Evolutionary conservation across 2,797 vertebrate species (phyloP), one percentile per base, ranked within the genome.

Genomic region (Pachyuromys duprasi): DNA sequence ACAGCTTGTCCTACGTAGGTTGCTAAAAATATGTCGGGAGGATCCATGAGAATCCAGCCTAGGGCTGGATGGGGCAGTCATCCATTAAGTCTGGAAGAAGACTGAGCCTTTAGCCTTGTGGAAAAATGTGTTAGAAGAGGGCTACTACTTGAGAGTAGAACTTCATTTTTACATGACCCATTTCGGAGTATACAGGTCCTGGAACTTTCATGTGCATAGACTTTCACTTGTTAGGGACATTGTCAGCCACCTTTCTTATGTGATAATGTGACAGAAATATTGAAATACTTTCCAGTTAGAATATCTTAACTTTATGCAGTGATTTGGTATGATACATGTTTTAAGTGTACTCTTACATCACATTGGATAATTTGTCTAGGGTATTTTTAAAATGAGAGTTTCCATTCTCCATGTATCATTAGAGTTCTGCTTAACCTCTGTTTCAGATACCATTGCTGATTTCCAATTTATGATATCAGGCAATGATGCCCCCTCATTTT

Each of bases 241-340:
- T 6, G 13, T 88, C 79, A 11, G 60, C 9, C 15, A 62, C 69
- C 55, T 86, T 78, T 86, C 36, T 87, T 79, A 49, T 4, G 3
- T 45, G 75, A 33, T 79, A 36, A 7, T 5, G 12, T 87, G 49
- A 36, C 15, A 26, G 57, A 74, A 93, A 92, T 26, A 53, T 5
- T 89, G 74, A 92, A 86, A 8, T 93, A 45, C 63, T 87, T 94
- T 86, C 9, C 78, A 74, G 39, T 28, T 90, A 84, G 22, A 89
- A 42, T 53, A 45, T 55, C 65, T 96, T 91, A 60, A 89, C 79
- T 90, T 94, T 95, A 42, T 20, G 74, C 31, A 89, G 22, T 94
- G 74, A 81, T n/a, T 90, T 87, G 86, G 33, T 39, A 20, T 70
- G 22, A 57, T 17, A 42, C 36, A 28, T 79, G 20, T 90, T 93